Evolutionary conservation across 2,797 vertebrate genomes (phyloP), one percentile per base, ranked within the genome.

Genomic region (Amblyraja radiata): DNA sequence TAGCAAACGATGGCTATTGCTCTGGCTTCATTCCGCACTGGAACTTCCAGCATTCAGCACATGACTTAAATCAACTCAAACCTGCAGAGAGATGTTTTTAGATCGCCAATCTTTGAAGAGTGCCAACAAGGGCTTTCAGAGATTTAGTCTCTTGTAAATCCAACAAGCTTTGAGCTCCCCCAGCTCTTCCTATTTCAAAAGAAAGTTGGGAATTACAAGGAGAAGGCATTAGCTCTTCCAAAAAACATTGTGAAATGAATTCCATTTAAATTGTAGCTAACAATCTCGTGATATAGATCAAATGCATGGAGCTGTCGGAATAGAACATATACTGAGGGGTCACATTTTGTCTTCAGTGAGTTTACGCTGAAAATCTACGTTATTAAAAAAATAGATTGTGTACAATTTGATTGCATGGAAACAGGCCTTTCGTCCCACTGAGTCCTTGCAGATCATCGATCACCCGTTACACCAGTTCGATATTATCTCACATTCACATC

Each of bases 21-120:
- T 94, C 93, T 93, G 84, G 18, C 94, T 84, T 39, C 32, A 94
- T 95, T 95, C 94, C 93, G 68, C 73, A 93, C 76, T 94, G 93
- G 93, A 95, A 95, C 94, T 93, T 94, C 94, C 95, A 96, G 95
- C 93, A 93, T 93, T 96, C 95, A 93, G 94, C 94, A 94, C 94
- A 94, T 95, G 94, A 95, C 94, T 95, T 95, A 94, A 95, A 95
- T 95, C 95, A 95, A 93, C 93, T 94, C 90, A 94, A 54, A 83
- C 93, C 93, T 94, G 93, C 94, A 93, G 94, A 93, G 94, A 95
- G 94, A 94, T 93, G 71, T 76, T 73, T 46, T 92, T 54, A 92
- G 90, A 76, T 74, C 71, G 54, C 39, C 46, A n/a, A 92, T 74
- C 68, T 91, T 74, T 91, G 32, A 74, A 91, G 90, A 76, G 39